Conservation (phyloP, 2,113 vertebrate species). For the Mormyrus iriodes region DNA sequence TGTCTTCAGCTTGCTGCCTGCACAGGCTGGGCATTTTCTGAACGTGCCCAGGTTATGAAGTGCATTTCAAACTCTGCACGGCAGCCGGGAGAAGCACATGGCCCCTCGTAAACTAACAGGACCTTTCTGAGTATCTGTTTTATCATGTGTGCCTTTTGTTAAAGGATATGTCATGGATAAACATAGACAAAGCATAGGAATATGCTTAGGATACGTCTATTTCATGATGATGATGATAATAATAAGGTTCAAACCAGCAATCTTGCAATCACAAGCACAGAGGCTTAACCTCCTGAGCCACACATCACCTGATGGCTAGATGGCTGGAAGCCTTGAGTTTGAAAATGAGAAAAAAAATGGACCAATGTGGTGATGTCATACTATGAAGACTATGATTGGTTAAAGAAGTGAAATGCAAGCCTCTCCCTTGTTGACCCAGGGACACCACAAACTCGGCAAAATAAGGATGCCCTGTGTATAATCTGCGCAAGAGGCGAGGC, state of each 20-base stretch:
- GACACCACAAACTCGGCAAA: neutral
- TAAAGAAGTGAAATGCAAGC: neutral
- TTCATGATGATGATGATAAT: neutral
- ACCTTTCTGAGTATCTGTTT: neutral
- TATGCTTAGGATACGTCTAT: too few species aligned
- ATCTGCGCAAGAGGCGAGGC: neutral
- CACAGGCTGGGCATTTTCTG: neutral
- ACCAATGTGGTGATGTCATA: neutral
- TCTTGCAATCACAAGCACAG: neutral
- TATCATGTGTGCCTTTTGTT: neutral
- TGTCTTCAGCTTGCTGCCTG: conserved; percentile 21
- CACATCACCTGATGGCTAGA: neutral
- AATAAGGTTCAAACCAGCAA: neutral
- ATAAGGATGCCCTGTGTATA: neutral
- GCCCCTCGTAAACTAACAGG: neutral
- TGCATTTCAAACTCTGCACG: neutral
- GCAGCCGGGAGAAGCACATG: neutral
- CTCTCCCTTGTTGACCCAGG: neutral
- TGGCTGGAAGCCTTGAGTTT: neutral
- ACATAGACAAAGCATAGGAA: too few species aligned
- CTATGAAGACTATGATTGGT: neutral
- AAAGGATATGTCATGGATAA: too few species aligned
- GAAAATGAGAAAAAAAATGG: neutral
- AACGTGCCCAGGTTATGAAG: neutral
- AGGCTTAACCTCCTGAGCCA: neutral